These are phyloP conservation scores for Eulemur coronatus DNA, from an alignment of 2,797 vertebrate genomes.

Conservation along the genomic window DNA sequence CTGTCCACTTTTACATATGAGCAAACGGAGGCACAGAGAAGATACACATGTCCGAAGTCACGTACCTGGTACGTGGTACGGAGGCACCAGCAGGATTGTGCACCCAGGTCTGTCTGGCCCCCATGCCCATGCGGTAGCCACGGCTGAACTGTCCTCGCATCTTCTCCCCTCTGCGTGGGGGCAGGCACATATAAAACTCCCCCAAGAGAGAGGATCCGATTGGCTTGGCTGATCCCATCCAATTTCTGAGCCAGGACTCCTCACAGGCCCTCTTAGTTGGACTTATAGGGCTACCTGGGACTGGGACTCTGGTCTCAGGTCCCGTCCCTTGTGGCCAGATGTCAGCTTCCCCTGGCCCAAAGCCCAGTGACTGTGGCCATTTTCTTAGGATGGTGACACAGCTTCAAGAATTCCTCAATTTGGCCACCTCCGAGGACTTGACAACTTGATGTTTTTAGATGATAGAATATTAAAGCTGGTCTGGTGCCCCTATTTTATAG, in stretches of 20 bases:
- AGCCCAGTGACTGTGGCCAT: background rate
- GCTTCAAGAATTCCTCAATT: background rate
- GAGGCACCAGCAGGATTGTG: background rate
- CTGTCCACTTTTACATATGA: background rate
- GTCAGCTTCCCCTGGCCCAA: background rate
- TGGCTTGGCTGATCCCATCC: background rate
- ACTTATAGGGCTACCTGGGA: background rate
- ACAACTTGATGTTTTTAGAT: background rate
- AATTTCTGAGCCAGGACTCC: background rate
- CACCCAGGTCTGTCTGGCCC: background rate
- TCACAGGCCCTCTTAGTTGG: background rate
- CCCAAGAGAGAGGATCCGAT: background rate
- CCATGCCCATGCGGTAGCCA: too few species aligned
- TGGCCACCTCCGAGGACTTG: background rate
- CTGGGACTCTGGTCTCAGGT: background rate
- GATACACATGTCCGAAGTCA: background rate
- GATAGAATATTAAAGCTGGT: background rate
- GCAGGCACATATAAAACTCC: background rate
- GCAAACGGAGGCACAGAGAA: background rate
- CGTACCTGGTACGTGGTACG: background rate
- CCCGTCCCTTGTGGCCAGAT: background rate
- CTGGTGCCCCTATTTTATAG: background rate
- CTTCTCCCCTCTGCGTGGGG: background rate
- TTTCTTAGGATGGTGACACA: background rate
- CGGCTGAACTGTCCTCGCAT: background rate